These are phyloP conservation scores for Numenius phaeopus DNA, from an alignment of 2,797 vertebrate genomes.

Conservation along the genomic window DNA sequence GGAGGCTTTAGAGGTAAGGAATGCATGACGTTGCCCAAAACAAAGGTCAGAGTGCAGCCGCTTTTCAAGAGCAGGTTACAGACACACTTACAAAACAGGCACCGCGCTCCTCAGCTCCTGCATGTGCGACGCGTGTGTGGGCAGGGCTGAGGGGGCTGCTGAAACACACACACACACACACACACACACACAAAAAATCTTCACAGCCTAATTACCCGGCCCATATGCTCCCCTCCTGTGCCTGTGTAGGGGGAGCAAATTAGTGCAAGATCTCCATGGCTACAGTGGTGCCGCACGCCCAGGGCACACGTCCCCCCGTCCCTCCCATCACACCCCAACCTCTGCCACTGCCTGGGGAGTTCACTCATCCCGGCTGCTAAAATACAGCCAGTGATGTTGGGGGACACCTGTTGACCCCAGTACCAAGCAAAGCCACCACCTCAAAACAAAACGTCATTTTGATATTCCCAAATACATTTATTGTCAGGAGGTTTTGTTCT, in stretches of 20 bases:
- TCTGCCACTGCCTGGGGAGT: not conserved
- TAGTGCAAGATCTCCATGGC: conserved; percentile 5
- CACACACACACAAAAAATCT: conserved; percentile 1
- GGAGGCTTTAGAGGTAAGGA: not conserved
- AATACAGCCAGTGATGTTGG: fast-evolving
- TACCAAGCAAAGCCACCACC: not conserved
- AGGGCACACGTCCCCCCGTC: fast-evolving
- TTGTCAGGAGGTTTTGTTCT: not conserved
- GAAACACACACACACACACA: conserved; percentile 43
- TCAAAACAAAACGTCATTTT: not conserved
- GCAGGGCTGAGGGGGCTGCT: conserved; percentile 54
- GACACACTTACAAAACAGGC: not conserved
- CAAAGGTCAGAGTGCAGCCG: not conserved
- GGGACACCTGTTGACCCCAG: not conserved
- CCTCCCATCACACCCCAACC: not conserved
- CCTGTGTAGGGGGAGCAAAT: not conserved
- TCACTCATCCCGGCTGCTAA: not conserved
- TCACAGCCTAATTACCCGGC: conserved; percentile 24
- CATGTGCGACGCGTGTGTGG: not conserved
- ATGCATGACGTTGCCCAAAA: not conserved
- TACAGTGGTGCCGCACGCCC: not conserved
- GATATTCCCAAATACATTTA: not conserved
- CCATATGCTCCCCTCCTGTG: conserved; percentile 54
- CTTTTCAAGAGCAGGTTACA: conserved; percentile 9
- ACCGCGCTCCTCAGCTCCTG: not conserved